Evolutionary conservation across 2,113 vertebrate genomes (phyloP).

Genomic region (Sakesphorus luctuosus): DNA sequence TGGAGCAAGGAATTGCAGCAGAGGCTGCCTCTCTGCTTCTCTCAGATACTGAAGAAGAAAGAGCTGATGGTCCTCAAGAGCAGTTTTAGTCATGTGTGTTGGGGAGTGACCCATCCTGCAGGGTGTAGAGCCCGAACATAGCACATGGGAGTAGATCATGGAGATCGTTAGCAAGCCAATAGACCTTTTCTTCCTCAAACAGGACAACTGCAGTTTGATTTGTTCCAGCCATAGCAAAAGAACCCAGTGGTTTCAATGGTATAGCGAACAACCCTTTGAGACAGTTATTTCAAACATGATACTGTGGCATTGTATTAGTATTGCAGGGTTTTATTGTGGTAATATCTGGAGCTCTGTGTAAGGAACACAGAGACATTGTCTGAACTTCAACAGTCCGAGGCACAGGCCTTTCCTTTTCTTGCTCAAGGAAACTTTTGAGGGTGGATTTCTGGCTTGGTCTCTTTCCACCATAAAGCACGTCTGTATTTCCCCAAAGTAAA

Average conservation of each 20-base stretch:
- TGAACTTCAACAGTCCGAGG: background rate
- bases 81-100: background rate
- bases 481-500: constrained; percentile 41
- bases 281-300: background rate
- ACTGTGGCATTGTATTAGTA: background rate
- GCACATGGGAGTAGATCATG: background rate
- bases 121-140: background rate
- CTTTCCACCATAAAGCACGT: constrained; percentile 10
- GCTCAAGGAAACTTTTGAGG: background rate
- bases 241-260: background rate
- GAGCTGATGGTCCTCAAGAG: background rate
- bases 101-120: background rate
- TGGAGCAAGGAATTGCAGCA: background rate
- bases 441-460: background rate
- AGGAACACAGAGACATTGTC: background rate
- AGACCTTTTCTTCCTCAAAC: background rate
- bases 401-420: background rate
- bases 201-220: background rate
- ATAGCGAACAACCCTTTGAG: background rate
- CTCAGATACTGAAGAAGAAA: background rate
- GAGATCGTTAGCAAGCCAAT: background rate
- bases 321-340: background rate
- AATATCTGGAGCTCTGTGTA: background rate
- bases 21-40: background rate
- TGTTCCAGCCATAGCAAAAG: background rate